These are phyloP conservation scores for Aphidius ervi DNA, from an alignment of 1,140 invertebrate species.

Conservation along the genomic window DNA sequence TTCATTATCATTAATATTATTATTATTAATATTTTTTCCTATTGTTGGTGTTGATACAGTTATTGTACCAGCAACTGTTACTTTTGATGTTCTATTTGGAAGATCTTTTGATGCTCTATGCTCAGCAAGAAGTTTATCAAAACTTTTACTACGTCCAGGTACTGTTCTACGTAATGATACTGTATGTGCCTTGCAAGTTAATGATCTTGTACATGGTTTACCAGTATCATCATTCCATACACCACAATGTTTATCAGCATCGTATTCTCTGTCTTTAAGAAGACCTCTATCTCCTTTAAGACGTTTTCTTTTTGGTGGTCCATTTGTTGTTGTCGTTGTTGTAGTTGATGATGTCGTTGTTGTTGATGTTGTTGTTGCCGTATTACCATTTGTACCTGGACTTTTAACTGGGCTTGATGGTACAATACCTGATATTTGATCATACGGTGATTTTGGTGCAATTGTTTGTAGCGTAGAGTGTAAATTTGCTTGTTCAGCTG, in stretches of 20 bases:
- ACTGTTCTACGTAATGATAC: slow-evolving; percentile 70
- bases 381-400: slow-evolving; percentile 25
- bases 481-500: slow-evolving; percentile 28
- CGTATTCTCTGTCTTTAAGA: slow-evolving; percentile 70
- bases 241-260: slow-evolving; percentile 78
- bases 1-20: slow-evolving; percentile 33
- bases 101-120: slow-evolving; percentile 65
- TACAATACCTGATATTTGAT: slow-evolving; percentile 3
- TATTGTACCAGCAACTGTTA: slow-evolving; percentile 37
- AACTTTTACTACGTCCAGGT: slow-evolving; percentile 68
- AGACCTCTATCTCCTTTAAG: slow-evolving; percentile 57
- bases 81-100: slow-evolving; percentile 40
- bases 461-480: slow-evolving; percentile 34
- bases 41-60: slow-evolving; percentile 28
- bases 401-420: slow-evolving; percentile 43
- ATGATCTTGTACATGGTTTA: slow-evolving; percentile 73
- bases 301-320: slow-evolving; percentile 52
- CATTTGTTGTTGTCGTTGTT: slow-evolving; percentile 29
- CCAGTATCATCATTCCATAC: slow-evolving; percentile 64
- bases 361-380: too few species aligned
- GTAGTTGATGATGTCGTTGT: slow-evolving; percentile 19
- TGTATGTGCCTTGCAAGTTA: slow-evolving; percentile 81
- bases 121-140: slow-evolving; percentile 74
- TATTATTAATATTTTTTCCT: slow-evolving; percentile 17
- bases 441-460: slow-evolving; percentile 19